phyloP scores from a whole-genome alignment of 2,888 invertebrate species.

The Balanococcus diminutus region DNA sequence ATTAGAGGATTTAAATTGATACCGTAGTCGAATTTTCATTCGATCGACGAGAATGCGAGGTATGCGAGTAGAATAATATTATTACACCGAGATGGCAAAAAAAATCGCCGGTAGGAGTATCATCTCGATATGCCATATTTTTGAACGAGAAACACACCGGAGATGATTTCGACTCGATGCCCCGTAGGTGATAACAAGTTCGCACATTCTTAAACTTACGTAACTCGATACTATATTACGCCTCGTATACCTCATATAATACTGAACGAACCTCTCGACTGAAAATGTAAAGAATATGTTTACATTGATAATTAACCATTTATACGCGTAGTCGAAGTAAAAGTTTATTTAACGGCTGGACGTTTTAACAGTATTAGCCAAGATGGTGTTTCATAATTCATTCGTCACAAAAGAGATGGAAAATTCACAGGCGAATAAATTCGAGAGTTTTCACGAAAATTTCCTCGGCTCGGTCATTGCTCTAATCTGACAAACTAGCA shows the following conservation, averaged over 20 bases:
- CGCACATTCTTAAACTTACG: neutral
- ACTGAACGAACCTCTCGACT: neutral
- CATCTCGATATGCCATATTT: neutral
- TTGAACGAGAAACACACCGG: neutral
- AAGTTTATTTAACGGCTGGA: neutral
- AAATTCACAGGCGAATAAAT: too few relatives aligned
- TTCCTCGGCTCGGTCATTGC: too few relatives aligned
- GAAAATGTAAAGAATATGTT: neutral
- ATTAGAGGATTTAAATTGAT: constrained; percentile 12
- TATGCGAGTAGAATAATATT: neutral
- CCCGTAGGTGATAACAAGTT: neutral
- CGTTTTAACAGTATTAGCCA: neutral
- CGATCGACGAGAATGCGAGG: neutral
- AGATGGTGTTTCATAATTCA: neutral
- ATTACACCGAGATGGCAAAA: neutral
- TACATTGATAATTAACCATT: neutral
- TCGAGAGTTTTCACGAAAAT: too few relatives aligned
- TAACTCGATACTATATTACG: neutral
- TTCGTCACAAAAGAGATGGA: too few relatives aligned
- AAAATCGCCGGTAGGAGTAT: neutral
- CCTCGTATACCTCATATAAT: neutral
- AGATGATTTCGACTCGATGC: neutral
- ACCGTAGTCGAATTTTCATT: neutral
- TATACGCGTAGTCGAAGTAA: neutral
- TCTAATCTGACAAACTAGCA: neutral